Percentiles rank a stretch among this genome's conserved stretches.
phyloP scores from a whole-genome alignment of 2,113 vertebrate species.

The Poecile atricapillus region DNA sequence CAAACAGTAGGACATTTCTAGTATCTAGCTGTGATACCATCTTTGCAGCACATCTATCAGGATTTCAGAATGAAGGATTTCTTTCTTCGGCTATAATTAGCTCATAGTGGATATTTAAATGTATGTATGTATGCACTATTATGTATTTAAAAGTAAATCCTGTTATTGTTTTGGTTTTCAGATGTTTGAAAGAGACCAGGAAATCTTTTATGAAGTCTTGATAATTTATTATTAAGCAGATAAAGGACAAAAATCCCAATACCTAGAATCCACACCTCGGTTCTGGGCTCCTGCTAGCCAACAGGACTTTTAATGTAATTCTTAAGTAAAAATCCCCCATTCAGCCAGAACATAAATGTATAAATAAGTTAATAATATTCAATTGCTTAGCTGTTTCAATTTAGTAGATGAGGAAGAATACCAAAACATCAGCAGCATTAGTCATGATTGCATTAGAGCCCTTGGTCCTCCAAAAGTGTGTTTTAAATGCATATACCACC shows the following conservation, averaged over 20 bases:
- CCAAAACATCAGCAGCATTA: background rate
- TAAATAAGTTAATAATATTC: background rate
- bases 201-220: background rate
- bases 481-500: background rate
- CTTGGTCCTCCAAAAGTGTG: background rate
- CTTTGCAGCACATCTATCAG: background rate
- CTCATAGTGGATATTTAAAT: constrained; percentile 33
- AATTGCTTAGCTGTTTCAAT: background rate
- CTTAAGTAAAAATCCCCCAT: background rate
- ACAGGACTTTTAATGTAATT: constrained; percentile 30
- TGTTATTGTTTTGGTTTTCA: background rate
- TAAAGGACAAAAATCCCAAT: background rate
- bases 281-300: background rate
- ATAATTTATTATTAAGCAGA: constrained; percentile 23
- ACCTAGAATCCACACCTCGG: background rate
- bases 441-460: background rate
- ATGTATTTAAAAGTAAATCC: constrained; percentile 8
- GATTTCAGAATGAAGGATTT: background rate
- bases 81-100: background rate
- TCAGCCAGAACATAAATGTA: constrained; percentile 28
- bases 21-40: background rate
- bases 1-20: background rate
- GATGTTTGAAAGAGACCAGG: background rate
- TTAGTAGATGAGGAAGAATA: background rate
- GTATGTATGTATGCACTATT: background rate